Conservation (phyloP, 2,888 invertebrate species). For the Hoplodrina blanda region DNA sequence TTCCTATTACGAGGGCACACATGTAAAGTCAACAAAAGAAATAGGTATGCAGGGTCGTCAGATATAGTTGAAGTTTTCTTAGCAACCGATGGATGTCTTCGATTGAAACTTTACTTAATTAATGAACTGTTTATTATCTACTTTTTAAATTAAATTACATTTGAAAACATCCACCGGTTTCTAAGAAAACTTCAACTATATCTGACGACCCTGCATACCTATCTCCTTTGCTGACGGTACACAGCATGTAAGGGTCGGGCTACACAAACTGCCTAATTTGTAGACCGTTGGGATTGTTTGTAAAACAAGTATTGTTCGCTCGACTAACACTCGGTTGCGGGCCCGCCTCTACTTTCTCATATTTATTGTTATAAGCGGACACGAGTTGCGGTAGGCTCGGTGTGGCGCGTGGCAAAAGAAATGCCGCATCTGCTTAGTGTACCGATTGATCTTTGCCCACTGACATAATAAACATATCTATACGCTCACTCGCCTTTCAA, state of each 20-base stretch:
- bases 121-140: no score
- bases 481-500: slow-evolving; percentile 42
- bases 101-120: no score
- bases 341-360: slow-evolving; percentile 40
- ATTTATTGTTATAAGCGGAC: slow-evolving; percentile 56
- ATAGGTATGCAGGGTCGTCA: no score
- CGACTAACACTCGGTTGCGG: slow-evolving; percentile 53
- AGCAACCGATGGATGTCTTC: no score
- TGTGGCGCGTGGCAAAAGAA: slow-evolving; percentile 22
- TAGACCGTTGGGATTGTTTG: slow-evolving; percentile 73
- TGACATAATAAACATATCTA: slow-evolving; percentile 58
- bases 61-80: no score
- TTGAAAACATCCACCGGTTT: no score
- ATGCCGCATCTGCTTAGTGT: slow-evolving; percentile 47
- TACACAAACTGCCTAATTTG: slow-evolving; percentile 73
- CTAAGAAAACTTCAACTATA: no score
- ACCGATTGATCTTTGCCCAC: slow-evolving; percentile 56
- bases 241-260: slow-evolving; percentile 30
- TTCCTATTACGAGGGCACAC: slow-evolving; percentile 14
- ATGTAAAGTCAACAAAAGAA: no score
- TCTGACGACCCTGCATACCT: no score
- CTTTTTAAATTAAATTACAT: no score
- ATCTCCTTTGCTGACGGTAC: no score
- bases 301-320: slow-evolving; percentile 72
- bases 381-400: slow-evolving; percentile 51